These are phyloP conservation scores for Saturnia japonica DNA, from an alignment of 2,888 invertebrate species.

Conservation along the genomic window DNA sequence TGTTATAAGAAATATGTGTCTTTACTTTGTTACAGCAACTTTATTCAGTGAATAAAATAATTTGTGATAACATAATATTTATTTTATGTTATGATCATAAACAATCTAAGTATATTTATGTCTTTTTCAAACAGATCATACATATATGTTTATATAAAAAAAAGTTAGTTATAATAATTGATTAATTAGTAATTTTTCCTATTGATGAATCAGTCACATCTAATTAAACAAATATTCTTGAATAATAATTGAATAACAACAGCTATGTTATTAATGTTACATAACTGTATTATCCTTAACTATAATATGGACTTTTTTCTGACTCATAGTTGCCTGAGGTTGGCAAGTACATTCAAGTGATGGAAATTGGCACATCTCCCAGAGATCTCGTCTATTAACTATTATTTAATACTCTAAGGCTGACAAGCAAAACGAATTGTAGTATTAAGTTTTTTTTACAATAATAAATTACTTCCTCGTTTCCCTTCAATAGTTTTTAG, in stretches of 20 bases:
- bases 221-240: background rate
- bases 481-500: background rate
- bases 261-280: background rate
- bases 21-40: background rate
- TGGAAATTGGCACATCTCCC: background rate
- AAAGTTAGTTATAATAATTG: background rate
- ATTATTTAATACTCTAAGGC: background rate
- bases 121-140: too few relatives aligned
- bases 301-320: background rate
- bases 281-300: background rate
- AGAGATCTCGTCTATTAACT: background rate
- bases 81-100: too few relatives aligned
- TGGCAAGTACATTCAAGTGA: background rate
- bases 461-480: background rate
- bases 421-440: background rate
- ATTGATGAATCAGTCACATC: background rate
- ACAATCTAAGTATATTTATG: too few relatives aligned
- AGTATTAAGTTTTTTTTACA: background rate
- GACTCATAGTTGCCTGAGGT: background rate
- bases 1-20: background rate
- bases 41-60: background rate
- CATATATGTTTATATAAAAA: background rate
- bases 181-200: background rate
- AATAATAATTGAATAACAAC: background rate
- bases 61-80: too few relatives aligned